phyloP scores from a whole-genome alignment of 1,140 invertebrate species.

The Bombus consobrinus region DNA sequence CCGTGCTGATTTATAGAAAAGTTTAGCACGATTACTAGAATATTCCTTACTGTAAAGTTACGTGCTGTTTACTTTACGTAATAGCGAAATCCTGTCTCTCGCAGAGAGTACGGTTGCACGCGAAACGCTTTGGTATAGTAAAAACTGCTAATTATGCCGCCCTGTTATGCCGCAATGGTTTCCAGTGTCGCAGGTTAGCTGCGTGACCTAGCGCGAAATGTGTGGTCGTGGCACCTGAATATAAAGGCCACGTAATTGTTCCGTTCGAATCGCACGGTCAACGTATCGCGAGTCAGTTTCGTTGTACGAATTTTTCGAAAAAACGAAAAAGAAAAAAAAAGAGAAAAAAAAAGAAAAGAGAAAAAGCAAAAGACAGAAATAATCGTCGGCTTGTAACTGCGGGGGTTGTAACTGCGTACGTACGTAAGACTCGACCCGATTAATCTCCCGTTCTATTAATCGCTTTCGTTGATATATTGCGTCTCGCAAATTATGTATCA shows the following conservation, averaged over 20 bases:
- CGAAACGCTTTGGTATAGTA: background rate
- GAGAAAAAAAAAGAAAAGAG: too few species aligned
- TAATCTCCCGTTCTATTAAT: slow-evolving; percentile 11
- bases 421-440: background rate
- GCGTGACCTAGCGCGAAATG: background rate
- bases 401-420: too few species aligned
- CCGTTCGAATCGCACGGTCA: background rate
- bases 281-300: background rate
- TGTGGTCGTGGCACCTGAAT: background rate
- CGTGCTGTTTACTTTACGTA: background rate
- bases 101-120: background rate
- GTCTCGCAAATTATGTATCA: background rate
- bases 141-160: background rate
- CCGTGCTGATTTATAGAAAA: too few species aligned
- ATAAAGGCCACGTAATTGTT: too few species aligned
- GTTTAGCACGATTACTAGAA: too few species aligned
- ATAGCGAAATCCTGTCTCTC: too few species aligned
- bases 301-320: background rate
- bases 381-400: fast-evolving
- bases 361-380: too few species aligned
- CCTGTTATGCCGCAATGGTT: background rate
- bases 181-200: background rate
- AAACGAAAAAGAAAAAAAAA: too few species aligned
- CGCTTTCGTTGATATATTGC: slow-evolving; percentile 8
- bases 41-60: too few species aligned